These are phyloP conservation scores for Larimichthys crocea DNA, from an alignment of 2,113 vertebrate species.

Conservation along the genomic window DNA sequence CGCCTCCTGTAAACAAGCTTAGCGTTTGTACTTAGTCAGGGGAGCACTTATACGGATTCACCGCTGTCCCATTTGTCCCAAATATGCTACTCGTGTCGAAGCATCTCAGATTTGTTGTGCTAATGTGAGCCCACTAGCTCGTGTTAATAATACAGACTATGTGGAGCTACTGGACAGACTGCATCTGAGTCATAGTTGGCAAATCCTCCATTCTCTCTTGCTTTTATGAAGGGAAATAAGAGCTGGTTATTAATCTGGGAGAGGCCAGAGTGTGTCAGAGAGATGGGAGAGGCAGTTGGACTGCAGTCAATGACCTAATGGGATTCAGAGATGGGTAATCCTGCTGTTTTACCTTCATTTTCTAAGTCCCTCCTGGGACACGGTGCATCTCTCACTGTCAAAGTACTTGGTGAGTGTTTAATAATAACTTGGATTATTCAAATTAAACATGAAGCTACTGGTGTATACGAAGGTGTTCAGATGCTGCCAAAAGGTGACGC, in stretches of 20 bases:
- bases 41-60: background rate
- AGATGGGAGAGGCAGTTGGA: constrained; percentile 57
- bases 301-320: constrained; percentile 62
- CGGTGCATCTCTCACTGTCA: background rate
- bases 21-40: background rate
- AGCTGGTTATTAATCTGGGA: constrained; percentile 67
- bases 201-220: constrained; percentile 24
- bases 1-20: background rate
- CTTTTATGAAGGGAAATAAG: constrained; percentile 69
- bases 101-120: constrained; percentile 9
- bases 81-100: constrained; percentile 4
- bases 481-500: background rate
- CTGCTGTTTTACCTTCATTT: constrained; percentile 37
- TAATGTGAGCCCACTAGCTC: constrained; percentile 21
- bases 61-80: background rate
- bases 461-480: background rate
- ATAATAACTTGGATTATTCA: background rate
- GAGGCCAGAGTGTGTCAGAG: constrained; percentile 64
- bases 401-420: background rate
- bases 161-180: constrained; percentile 53
- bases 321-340: constrained; percentile 49
- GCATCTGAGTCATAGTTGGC: constrained; percentile 70
- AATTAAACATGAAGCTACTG: background rate
- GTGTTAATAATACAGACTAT: constrained; percentile 33
- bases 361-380: background rate